Percentiles rank a stretch among this genome's conserved stretches.
Conservation (phyloP, 2,888 invertebrate genomes). For the Stenichneumon culpator region DNA sequence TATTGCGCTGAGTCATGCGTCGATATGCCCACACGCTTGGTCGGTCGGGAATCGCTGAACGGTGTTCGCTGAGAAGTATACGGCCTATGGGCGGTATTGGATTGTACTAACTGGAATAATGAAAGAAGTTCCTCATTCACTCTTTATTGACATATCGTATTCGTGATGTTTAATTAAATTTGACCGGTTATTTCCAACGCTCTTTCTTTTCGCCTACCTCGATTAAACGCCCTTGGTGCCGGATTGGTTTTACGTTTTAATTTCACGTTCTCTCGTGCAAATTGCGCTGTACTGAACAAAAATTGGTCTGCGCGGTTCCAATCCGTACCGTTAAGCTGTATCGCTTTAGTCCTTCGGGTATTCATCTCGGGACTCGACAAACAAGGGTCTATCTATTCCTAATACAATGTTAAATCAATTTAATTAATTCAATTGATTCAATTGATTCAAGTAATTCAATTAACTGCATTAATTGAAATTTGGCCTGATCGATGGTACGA, state of each 20-base stretch:
- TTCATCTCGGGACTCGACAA: no score
- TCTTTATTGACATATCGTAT: slow-evolving; percentile 2
- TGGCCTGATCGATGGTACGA: background rate
- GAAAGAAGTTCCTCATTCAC: background rate
- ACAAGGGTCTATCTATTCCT: no score
- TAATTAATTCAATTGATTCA: no score
- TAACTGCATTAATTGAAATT: no score
- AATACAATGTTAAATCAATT: no score
- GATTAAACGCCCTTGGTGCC: background rate
- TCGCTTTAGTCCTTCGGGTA: no score
- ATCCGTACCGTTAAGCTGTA: no score
- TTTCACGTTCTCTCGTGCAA: background rate
- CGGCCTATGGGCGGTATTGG: background rate
- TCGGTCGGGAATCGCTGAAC: slow-evolving; percentile 68
- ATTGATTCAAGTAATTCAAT: no score
- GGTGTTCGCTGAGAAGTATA: slow-evolving; percentile 20
- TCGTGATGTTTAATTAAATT: slow-evolving; percentile 1
- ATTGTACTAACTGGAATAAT: slow-evolving; percentile 11
- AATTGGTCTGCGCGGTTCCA: no score
- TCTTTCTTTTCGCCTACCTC: background rate
- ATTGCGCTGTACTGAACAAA: no score
- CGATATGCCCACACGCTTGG: slow-evolving; percentile 62
- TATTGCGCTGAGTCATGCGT: slow-evolving; percentile 55
- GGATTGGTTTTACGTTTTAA: background rate
- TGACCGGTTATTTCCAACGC: background rate